phyloP scores from a whole-genome alignment of 2,888 invertebrate species.

The Danaus chrysippus region DNA sequence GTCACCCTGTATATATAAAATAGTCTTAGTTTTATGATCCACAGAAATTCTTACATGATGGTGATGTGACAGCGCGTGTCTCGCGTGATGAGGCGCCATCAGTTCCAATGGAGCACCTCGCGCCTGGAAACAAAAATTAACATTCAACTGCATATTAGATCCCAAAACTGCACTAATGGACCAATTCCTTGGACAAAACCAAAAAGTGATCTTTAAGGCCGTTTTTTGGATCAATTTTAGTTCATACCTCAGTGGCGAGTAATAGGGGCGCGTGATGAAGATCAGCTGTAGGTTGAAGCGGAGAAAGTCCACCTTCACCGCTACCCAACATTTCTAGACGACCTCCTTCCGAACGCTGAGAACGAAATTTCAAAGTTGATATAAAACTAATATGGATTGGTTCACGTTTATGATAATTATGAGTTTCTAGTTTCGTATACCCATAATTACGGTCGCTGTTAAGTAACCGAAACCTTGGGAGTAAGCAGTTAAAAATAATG shows the following conservation, averaged over 20 bases:
- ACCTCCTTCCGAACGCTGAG: slow-evolving; percentile 57
- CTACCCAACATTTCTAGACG: slow-evolving; percentile 55
- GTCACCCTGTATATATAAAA: no score
- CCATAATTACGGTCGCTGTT: no score
- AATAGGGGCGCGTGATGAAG: slow-evolving; percentile 62
- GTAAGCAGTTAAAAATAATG: no score
- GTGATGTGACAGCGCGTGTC: slow-evolving; percentile 58
- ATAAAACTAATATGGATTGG: no score
- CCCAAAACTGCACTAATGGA: no score
- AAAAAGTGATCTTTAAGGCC: not conserved
- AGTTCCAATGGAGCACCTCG: slow-evolving; percentile 63
- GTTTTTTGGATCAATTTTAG: not conserved
- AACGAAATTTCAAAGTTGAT: slow-evolving; percentile 5
- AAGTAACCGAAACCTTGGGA: no score
- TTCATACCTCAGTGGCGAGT: slow-evolving; percentile 58
- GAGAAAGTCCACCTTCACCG: slow-evolving; percentile 55
- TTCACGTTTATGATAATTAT: no score
- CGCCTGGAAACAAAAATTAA: slow-evolving; percentile 41
- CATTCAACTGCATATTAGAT: not conserved
- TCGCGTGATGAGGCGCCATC: slow-evolving; percentile 63
- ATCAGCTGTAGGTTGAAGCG: slow-evolving; percentile 55
- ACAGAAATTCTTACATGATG: slow-evolving; percentile 52
- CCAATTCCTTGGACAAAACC: no score
- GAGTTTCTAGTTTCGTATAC: no score
- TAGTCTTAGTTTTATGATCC: no score